Percentiles rank a stretch among this genome's conserved stretches.
These are phyloP conservation scores for Thunnus thynnus DNA, from an alignment of 2,113 vertebrate genomes.

Conservation along the genomic window DNA sequence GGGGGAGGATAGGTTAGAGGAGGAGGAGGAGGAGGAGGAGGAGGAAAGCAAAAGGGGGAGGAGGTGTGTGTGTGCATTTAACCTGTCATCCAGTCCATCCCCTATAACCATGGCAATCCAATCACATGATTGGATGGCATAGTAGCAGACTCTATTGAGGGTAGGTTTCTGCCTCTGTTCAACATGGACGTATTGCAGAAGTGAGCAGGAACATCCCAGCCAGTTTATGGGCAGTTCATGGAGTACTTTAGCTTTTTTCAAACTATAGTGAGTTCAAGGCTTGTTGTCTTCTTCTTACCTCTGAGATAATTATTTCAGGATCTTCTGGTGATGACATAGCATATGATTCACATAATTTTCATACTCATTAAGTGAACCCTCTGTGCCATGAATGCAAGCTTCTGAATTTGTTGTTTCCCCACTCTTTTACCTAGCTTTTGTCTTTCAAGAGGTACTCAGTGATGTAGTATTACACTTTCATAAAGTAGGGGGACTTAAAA, in stretches of 20 bases:
- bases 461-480: too few relatives aligned
- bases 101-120: slow-evolving; percentile 48
- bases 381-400: too few relatives aligned
- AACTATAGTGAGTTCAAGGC: neutral
- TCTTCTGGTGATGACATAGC: neutral
- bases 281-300: neutral
- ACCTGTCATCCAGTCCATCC: slow-evolving; percentile 35
- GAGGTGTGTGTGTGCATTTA: slow-evolving; percentile 21
- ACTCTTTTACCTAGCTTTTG: too few relatives aligned
- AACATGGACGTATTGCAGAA: slow-evolving; percentile 42
- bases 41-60: too few relatives aligned
- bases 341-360: too few relatives aligned
- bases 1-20: slow-evolving; percentile 40
- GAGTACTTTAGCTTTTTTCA: neutral
- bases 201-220: slow-evolving; percentile 10
- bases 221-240: neutral
- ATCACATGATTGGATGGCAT: slow-evolving; percentile 22
- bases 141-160: slow-evolving; percentile 8
- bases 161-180: slow-evolving; percentile 24
- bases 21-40: neutral
- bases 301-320: neutral
- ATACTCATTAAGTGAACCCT: too few relatives aligned
- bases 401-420: too few relatives aligned
- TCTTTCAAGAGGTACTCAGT: too few relatives aligned
- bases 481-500: too few relatives aligned